These are phyloP conservation scores for Poecilus cupreus DNA, from an alignment of 2,888 invertebrate genomes.

Conservation along the genomic window DNA sequence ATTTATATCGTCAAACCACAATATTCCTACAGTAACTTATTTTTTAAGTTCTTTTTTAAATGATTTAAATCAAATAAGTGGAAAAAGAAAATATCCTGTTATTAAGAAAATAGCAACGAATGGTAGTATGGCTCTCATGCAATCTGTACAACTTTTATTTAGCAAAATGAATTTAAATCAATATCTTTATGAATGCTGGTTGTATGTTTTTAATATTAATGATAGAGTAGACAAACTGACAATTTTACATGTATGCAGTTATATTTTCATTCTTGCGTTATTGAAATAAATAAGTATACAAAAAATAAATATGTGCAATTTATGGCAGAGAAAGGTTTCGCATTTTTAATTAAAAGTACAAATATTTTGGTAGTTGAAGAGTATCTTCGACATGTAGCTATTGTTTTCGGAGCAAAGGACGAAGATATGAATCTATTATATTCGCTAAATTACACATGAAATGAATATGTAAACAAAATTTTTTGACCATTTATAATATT, in stretches of 20 bases:
- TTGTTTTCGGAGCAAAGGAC: neutral
- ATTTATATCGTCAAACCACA: neutral
- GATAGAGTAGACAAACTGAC: neutral
- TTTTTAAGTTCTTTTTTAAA: neutral
- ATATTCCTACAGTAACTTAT: neutral
- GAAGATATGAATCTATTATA: too few species aligned
- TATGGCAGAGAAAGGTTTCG: too few species aligned
- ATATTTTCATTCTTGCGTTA: neutral
- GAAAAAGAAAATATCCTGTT: neutral
- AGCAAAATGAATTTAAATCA: neutral
- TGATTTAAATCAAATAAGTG: neutral
- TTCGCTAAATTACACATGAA: too few species aligned
- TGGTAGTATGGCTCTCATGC: neutral
- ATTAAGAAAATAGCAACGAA: neutral
- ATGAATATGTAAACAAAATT: neutral
- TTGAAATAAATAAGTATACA: neutral
- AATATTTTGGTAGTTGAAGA: neutral
- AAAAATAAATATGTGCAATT: slow-evolving; percentile 8
- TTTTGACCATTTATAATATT: neutral
- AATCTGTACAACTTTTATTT: neutral
- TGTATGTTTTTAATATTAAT: neutral
- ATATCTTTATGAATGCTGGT: neutral
- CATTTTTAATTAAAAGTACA: neutral
- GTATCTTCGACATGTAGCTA: too few species aligned
- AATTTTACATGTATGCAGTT: neutral